Evolutionary conservation across 2,113 vertebrate species (phyloP).

Genomic region (Fulica atra): DNA sequence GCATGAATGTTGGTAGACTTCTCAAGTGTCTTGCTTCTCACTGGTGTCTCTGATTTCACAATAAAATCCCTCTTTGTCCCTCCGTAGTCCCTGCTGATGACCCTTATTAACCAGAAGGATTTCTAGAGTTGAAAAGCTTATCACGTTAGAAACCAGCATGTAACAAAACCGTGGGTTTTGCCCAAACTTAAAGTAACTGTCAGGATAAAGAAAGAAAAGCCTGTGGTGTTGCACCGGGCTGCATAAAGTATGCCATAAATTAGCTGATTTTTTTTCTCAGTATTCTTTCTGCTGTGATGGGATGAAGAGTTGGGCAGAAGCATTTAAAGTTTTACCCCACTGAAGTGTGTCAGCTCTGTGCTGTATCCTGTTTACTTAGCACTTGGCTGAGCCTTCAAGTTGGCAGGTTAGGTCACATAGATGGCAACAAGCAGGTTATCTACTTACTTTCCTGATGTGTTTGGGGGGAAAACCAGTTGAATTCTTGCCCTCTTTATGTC

Average conservation of each 20-base stretch:
- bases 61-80: conserved; percentile 31
- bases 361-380: neutral
- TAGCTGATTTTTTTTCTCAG: neutral
- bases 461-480: neutral
- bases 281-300: neutral
- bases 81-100: conserved; percentile 9
- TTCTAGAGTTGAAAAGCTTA: conserved; percentile 15
- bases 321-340: neutral
- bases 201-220: neutral
- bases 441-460: neutral
- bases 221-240: neutral
- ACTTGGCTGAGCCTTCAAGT: neutral
- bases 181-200: neutral
- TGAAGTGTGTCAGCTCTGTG: neutral
- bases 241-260: neutral
- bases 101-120: conserved; percentile 24
- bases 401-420: neutral
- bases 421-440: neutral
- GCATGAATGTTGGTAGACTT: neutral
- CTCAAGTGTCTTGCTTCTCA: conserved; percentile 32
- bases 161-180: neutral
- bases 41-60: conserved; percentile 41
- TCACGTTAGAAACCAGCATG: neutral
- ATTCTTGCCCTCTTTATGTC: neutral
- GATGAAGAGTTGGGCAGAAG: neutral